Base-by-base conservation (phyloP, 2,797 vertebrate species). In the Mallotus villosus region DNA sequence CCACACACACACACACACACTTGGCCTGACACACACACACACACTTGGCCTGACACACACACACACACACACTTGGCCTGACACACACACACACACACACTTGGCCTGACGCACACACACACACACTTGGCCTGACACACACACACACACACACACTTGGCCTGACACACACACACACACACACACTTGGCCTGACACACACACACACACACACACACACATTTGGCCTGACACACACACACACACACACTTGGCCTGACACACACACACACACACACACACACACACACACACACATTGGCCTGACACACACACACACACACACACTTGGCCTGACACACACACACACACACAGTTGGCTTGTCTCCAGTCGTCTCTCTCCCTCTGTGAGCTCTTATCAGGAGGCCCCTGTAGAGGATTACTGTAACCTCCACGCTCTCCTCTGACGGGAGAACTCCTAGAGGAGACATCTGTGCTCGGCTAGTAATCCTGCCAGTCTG, bases 351-450 rank as follows among this genome's bases (percentile, higher is more conserved):
- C 27, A 14, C 55, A 61, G 8, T 82, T 90, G 88, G 89, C 89
- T 66, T 62, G 64, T 29, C 78, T 85, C 86, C 88, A 88, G 79
- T 46, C 9, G 41, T 11, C 11, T 46, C 8, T 46, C 11, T 46
- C 8, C 21, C 34, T 68, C 76, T 78, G 78, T 75, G 82, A 82
- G 69, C 72, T 71, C 78, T 81, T 84, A 85, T 84, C 88, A 83
- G 83, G 81, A 87, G 87, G 83, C 85, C 86, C 82, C 77, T 84
- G 76, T 77, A 82, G 79, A 85, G 90, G 89, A 90, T 90, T 91
- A 91, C 85, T 87, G 89, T 90, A 84, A 89, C 88, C 89, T 84
- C 78, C 81, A 81, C 86, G 86, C 87, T 77, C 83, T 87, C 83
- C 83, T 89, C 81, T 74, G 72, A 76, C 87, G 91, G 89, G 89